phyloP scores from a whole-genome alignment of 2,113 vertebrate genomes.

The Sturnira hondurensis region DNA sequence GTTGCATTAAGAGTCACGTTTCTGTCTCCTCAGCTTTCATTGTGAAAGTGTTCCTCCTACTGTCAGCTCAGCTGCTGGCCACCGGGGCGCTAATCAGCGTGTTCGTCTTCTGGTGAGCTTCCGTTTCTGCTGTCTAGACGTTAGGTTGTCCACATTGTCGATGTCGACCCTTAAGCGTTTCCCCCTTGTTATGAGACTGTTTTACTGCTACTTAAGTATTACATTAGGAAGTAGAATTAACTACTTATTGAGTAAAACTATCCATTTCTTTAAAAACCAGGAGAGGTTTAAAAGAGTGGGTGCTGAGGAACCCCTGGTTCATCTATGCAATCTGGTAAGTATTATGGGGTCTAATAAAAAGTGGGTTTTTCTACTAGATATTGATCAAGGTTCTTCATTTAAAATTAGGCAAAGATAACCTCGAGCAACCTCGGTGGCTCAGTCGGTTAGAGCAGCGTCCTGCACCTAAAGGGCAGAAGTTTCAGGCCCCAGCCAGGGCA shows the following conservation, averaged over 20 bases:
- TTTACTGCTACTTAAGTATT: background rate
- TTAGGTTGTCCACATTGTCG: background rate
- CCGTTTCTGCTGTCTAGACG: background rate
- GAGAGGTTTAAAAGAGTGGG: slow-evolving; percentile 76
- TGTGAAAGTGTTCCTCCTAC: slow-evolving; percentile 84
- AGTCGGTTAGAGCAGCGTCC: no score
- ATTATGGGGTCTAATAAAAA: slow-evolving; percentile 34
- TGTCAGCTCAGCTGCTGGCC: slow-evolving; percentile 83
- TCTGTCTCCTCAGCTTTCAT: slow-evolving; percentile 82
- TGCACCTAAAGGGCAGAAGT: no score
- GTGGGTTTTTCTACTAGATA: slow-evolving; percentile 4
- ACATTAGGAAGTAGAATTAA: background rate
- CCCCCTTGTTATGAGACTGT: background rate
- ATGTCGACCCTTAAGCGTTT: background rate
- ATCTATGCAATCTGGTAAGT: slow-evolving; percentile 84
- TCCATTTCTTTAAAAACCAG: slow-evolving; percentile 63
- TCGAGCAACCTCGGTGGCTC: no score
- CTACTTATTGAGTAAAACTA: background rate
- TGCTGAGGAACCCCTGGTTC: slow-evolving; percentile 77
- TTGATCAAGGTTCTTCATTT: background rate
- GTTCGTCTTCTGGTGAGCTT: slow-evolving; percentile 88
- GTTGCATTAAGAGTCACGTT: background rate
- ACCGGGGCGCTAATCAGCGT: slow-evolving; percentile 83
- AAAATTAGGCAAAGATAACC: slow-evolving; percentile 1
- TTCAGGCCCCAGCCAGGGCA: no score